Evolutionary conservation across 2,113 vertebrate species (phyloP).

Genomic region (Lepus timidus): DNA sequence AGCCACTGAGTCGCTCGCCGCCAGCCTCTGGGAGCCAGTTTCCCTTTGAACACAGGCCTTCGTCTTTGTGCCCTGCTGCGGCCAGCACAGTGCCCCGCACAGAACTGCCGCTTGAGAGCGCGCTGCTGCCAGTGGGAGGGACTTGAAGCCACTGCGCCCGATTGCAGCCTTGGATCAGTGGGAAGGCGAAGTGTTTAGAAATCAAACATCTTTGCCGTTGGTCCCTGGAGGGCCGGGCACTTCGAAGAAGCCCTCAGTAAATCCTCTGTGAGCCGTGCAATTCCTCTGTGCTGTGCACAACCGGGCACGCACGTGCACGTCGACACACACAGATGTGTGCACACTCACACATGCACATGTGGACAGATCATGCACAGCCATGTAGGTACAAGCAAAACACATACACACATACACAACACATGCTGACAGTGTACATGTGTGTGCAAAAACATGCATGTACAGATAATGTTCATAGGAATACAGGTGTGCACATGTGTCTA

Average conservation of each 20-base stretch:
- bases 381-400: too few relatives aligned
- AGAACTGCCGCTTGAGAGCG: neutral
- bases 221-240: neutral
- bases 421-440: too few relatives aligned
- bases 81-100: neutral
- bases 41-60: neutral
- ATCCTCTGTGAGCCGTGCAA: neutral
- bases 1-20: neutral
- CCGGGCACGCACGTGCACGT: neutral
- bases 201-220: slow-evolving; percentile 20
- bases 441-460: too few relatives aligned
- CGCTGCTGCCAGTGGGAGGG: neutral
- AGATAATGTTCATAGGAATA: too few relatives aligned
- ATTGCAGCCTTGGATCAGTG: neutral
- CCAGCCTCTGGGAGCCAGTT: neutral
- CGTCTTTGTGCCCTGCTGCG: neutral
- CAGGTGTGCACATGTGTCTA: too few relatives aligned
- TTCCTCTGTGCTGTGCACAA: neutral
- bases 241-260: neutral
- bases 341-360: neutral
- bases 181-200: neutral
- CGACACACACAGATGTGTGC: neutral
- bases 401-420: too few relatives aligned
- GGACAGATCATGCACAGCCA: too few relatives aligned
- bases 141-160: neutral